phyloP scores from a whole-genome alignment of 2,113 vertebrate genomes.

The Nothobranchius furzeri region DNA sequence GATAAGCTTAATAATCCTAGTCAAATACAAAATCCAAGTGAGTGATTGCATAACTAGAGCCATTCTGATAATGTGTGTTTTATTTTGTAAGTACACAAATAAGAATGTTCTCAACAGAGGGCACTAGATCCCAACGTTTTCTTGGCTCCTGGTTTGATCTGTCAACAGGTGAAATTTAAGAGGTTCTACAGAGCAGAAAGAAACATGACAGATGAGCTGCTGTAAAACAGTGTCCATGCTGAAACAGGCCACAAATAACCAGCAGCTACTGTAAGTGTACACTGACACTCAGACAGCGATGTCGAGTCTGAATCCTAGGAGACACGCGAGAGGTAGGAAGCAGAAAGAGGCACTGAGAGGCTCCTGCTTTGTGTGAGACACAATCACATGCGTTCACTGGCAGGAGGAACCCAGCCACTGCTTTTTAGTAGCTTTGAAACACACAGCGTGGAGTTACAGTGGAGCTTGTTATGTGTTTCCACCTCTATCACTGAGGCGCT shows the following conservation, averaged over 20 bases:
- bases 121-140: conserved; percentile 37
- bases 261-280: conserved; percentile 63
- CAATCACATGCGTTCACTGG: conserved; percentile 15
- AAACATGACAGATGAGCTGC: conserved; percentile 64
- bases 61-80: neutral
- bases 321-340: conserved; percentile 52
- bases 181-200: conserved; percentile 49
- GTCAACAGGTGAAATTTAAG: conserved; percentile 63
- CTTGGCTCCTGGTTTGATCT: conserved; percentile 16
- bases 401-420: conserved; percentile 24
- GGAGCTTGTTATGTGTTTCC: conserved; percentile 44
- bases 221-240: conserved; percentile 42
- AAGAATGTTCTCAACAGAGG: conserved; percentile 47
- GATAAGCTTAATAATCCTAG: no score
- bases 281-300: conserved; percentile 50
- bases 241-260: conserved; percentile 69
- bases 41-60: no score
- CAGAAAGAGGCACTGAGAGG: conserved; percentile 36
- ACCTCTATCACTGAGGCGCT: conserved; percentile 35
- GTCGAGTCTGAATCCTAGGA: conserved; percentile 46
- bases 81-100: neutral
- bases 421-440: conserved; percentile 46
- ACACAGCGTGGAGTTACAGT: conserved; percentile 50
- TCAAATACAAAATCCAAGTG: no score
- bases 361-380: conserved; percentile 44